A percentile compares a stretch with the other conserved stretches of the same genome.
These are phyloP conservation scores for Philopotamus ludificatus DNA, from an alignment of 1,140 invertebrate species.

Conservation along the genomic window DNA sequence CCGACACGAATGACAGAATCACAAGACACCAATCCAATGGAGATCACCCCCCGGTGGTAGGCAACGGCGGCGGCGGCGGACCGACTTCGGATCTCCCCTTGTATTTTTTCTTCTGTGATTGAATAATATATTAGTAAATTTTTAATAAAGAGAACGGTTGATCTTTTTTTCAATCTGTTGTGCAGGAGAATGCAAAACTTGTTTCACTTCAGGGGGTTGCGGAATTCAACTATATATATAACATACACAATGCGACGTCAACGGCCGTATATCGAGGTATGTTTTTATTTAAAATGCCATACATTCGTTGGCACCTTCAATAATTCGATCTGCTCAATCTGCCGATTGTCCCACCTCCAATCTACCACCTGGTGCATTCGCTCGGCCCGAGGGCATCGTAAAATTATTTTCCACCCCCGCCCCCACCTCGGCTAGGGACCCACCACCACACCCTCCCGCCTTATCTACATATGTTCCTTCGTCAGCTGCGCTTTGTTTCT, in stretches of 20 bases:
- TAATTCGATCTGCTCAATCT: background rate
- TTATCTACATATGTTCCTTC: slow-evolving; percentile 66
- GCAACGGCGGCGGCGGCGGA: too few relatives aligned
- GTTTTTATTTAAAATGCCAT: background rate
- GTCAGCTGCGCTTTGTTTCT: slow-evolving; percentile 64
- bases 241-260: too few relatives aligned
- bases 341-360: background rate
- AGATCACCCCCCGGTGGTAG: background rate
- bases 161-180: too few relatives aligned
- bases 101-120: too few relatives aligned
- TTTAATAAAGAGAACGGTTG: too few relatives aligned
- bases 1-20: slow-evolving; percentile 1
- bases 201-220: too few relatives aligned
- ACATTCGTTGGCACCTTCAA: background rate
- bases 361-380: slow-evolving; percentile 25
- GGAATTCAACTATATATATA: too few relatives aligned
- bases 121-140: too few relatives aligned
- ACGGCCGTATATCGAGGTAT: too few relatives aligned
- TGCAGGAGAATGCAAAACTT: too few relatives aligned
- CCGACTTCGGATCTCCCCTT: too few relatives aligned
- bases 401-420: slow-evolving; percentile 16
- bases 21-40: background rate
- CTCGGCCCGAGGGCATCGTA: slow-evolving; percentile 9
- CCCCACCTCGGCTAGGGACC: background rate
- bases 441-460: slow-evolving; percentile 42